Conservation (phyloP, 2,888 invertebrate genomes). For the Lasiommata megera region DNA sequence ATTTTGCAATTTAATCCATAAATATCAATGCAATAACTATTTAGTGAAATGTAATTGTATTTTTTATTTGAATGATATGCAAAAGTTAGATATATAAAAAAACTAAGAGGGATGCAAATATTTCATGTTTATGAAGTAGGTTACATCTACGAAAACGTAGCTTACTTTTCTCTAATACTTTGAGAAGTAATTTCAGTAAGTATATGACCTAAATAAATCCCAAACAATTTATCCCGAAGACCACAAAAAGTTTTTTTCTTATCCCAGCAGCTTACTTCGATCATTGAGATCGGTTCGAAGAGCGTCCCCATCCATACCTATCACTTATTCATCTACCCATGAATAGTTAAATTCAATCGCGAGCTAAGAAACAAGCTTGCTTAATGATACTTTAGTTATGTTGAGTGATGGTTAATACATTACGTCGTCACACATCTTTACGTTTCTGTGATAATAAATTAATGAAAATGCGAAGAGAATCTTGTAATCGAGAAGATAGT, state of each 20-base stretch:
- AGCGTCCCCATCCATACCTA: slow-evolving; percentile 53
- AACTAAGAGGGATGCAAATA: neutral
- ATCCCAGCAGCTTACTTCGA: slow-evolving; percentile 52
- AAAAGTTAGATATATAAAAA: too few relatives aligned
- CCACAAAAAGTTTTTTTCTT: slow-evolving; percentile 24
- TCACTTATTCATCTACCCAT: slow-evolving; percentile 71
- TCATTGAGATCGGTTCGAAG: slow-evolving; percentile 68
- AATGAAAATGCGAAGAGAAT: neutral
- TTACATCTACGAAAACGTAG: neutral
- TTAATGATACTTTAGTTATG: slow-evolving; percentile 62
- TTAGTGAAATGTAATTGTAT: too few relatives aligned
- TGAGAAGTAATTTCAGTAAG: neutral
- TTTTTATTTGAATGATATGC: too few relatives aligned
- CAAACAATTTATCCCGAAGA: slow-evolving; percentile 10
- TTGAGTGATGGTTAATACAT: slow-evolving; percentile 31
- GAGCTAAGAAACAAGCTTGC: slow-evolving; percentile 50
- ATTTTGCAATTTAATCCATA: slow-evolving; percentile 58
- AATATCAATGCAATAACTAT: slow-evolving; percentile 3
- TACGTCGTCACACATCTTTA: slow-evolving; percentile 11
- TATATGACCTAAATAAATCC: neutral
- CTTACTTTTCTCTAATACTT: too few relatives aligned
- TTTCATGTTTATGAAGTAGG: neutral
- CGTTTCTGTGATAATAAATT: neutral
- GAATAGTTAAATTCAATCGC: slow-evolving; percentile 71
- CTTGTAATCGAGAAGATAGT: too few relatives aligned